phyloP scores from a whole-genome alignment of 2,888 invertebrate species.

The Lapara coniferarum region DNA sequence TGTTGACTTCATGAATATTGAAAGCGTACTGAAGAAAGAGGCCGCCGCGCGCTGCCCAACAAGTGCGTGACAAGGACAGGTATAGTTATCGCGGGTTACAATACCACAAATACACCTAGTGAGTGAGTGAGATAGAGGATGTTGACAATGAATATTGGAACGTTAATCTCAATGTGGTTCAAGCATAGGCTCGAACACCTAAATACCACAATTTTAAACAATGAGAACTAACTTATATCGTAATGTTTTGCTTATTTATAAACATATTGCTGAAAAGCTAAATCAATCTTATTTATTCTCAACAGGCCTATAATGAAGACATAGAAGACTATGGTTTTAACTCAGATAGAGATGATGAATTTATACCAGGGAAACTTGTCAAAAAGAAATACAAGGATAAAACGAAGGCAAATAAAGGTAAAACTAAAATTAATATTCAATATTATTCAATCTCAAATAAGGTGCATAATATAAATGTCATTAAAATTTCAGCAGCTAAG shows the following conservation, averaged over 20 bases:
- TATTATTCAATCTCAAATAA: too few relatives aligned
- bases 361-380: constrained; percentile 24
- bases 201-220: too few relatives aligned
- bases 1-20: too few relatives aligned
- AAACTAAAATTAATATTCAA: neutral
- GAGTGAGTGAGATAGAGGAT: too few relatives aligned
- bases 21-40: too few relatives aligned
- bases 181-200: too few relatives aligned
- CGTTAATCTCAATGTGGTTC: too few relatives aligned
- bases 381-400: constrained; percentile 29
- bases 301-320: constrained; percentile 30
- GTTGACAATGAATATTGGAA: too few relatives aligned
- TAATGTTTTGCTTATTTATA: neutral
- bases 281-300: neutral
- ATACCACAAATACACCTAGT: too few relatives aligned
- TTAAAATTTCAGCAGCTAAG: constrained; percentile 6
- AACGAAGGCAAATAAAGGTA: constrained; percentile 33
- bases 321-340: constrained; percentile 37
- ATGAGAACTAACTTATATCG: neutral
- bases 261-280: neutral
- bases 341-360: constrained; percentile 40
- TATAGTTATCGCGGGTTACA: too few relatives aligned
- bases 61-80: too few relatives aligned
- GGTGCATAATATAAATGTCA: neutral
- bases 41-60: too few relatives aligned